Conservation (phyloP, 2,888 invertebrate species). For the Tuta absoluta region DNA sequence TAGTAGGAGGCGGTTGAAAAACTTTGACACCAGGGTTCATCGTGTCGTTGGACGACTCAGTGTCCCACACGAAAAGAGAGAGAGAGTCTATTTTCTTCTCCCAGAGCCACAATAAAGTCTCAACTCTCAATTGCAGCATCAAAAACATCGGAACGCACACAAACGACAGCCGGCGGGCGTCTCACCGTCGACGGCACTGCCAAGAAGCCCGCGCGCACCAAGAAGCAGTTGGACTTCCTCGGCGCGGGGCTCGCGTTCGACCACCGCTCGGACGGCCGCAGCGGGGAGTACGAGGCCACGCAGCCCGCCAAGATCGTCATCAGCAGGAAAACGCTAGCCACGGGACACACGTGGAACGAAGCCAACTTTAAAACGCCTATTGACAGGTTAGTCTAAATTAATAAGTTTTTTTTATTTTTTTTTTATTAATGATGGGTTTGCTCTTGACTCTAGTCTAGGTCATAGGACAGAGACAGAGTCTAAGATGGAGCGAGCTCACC, state of each 20-base stretch:
- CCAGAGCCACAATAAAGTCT: not conserved
- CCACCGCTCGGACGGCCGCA: slow-evolving; percentile 43
- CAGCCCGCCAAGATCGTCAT: slow-evolving; percentile 75
- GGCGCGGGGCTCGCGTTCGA: slow-evolving; percentile 65
- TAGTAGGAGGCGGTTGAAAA: too few relatives aligned
- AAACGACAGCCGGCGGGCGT: slow-evolving; percentile 59
- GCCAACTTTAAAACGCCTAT: slow-evolving; percentile 74
- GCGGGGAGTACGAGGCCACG: slow-evolving; percentile 65
- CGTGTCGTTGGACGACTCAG: too few relatives aligned
- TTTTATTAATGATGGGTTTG: too few relatives aligned
- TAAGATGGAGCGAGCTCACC: too few relatives aligned
- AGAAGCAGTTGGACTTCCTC: slow-evolving; percentile 68
- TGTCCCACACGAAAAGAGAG: too few relatives aligned
- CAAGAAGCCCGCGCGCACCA: slow-evolving; percentile 59
- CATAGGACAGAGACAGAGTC: too few relatives aligned
- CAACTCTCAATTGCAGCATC: slow-evolving; percentile 50
- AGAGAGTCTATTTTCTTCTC: too few relatives aligned
- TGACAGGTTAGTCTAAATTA: slow-evolving; percentile 55
- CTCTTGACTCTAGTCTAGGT: too few relatives aligned
- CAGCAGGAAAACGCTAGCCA: slow-evolving; percentile 72
- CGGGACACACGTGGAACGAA: slow-evolving; percentile 76
- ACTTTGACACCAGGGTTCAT: too few relatives aligned
- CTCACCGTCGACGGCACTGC: slow-evolving; percentile 49
- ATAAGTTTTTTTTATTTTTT: too few relatives aligned
- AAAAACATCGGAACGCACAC: slow-evolving; percentile 63